Conservation (phyloP, 2,797 vertebrate genomes). For the Halcyon chelicuti region DNA sequence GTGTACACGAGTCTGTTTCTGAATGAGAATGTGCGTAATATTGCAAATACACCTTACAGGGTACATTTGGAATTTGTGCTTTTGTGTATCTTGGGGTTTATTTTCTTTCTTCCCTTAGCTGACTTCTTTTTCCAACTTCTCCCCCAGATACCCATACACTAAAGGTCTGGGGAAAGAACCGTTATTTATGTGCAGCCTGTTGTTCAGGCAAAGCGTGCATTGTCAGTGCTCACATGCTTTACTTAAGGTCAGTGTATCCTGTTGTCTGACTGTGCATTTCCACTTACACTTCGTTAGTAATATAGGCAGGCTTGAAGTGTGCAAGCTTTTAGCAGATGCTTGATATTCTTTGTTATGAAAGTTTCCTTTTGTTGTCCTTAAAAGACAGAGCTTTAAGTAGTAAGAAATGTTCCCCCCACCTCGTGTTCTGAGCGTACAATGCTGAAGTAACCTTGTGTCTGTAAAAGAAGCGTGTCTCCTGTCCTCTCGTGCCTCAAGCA, state of each 20-base stretch:
- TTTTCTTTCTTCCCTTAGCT: background rate
- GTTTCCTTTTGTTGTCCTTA: background rate
- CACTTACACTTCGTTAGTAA: background rate
- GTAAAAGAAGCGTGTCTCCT: background rate
- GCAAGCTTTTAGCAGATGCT: constrained; percentile 25
- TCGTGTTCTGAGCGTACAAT: background rate
- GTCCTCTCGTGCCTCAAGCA: background rate
- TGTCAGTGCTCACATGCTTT: background rate
- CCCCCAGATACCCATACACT: background rate
- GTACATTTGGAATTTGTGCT: background rate
- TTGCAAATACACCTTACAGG: background rate
- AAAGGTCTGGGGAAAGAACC: background rate
- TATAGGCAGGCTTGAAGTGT: background rate
- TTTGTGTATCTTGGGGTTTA: background rate
- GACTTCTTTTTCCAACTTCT: background rate
- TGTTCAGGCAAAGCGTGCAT: background rate
- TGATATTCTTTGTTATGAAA: background rate
- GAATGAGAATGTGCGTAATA: background rate
- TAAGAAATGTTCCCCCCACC: accelerated
- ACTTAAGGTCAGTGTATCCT: background rate
- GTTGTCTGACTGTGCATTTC: background rate
- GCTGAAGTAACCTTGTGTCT: background rate
- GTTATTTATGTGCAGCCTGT: background rate
- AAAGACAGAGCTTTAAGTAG: background rate
- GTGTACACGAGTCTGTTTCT: background rate